Base-by-base conservation (phyloP, 2,888 invertebrate genomes). In the Leptinotarsa haldemani region DNA sequence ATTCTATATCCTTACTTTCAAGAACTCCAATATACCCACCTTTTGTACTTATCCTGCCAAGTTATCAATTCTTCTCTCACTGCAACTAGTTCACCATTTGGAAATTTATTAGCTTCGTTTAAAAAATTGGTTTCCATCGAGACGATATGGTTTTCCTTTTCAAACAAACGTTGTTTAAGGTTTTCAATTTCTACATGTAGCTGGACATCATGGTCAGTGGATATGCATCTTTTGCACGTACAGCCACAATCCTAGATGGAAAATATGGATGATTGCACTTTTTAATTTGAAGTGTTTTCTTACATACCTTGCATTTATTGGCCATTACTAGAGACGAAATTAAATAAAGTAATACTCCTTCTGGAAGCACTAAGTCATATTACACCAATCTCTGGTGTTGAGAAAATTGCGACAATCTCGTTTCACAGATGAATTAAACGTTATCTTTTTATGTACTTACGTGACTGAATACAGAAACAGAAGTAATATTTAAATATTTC, bases 11-110 rank as follows among this genome's bases (percentile, higher is more conserved):
- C 40, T 40, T 40, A 40, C 40, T 40, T 40, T 2, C 9, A 40
- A 2, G 9, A 40, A 1, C 40, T 40, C 9, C 9, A 40, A 40
- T 9, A 40, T 9, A 40, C 16, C 66, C 77, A 92, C 94, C 94
- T 92, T 86, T 95, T 95, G 89, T 97, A 97, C 89, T 97, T 96
- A 85, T 97, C 97, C 86, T 96, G 93, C 94, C 97, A 96, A 81
- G 95, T 94, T 69, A 92, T 88, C 71, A 97, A 88, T 86, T 97
- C 96, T 80, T 96, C 96, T 83, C 94, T 93, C 71, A 96, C 89
- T 74, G 94, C 93, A 46, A 93, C 92, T 84, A 94, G 90, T 83
- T 94, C 93, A 65, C 94, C 93, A 70, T 93, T 93, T 5, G 87
- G 87, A 80, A 83, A 86, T 72, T 87, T 87, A 76, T 87, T 85